phyloP scores from a whole-genome alignment of 2,888 invertebrate genomes.

The Bugula neritina region DNA sequence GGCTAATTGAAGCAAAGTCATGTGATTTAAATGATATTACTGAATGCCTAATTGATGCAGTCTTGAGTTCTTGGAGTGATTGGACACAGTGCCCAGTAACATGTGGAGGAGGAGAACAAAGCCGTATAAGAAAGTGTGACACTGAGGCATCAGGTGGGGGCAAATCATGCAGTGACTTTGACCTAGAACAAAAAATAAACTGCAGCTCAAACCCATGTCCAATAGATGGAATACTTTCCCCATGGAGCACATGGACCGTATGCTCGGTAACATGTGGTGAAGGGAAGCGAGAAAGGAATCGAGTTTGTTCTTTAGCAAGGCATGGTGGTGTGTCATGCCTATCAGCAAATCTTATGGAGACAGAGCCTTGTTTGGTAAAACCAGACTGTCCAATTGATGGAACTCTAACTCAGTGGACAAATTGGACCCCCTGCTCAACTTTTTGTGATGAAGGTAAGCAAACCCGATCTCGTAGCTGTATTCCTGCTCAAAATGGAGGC shows the following conservation, averaged over 20 bases:
- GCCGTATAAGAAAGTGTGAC: constrained; percentile 1
- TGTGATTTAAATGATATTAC: not conserved
- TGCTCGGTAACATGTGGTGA: constrained; percentile 21
- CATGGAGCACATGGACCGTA: not conserved
- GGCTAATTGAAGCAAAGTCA: not conserved
- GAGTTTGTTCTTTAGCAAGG: not conserved
- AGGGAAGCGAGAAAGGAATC: not conserved
- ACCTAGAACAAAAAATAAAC: not conserved
- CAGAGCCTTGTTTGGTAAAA: not conserved
- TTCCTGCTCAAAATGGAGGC: not conserved
- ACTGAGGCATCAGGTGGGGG: not conserved
- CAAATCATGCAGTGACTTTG: constrained; percentile 11
- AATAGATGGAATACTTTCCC: not conserved
- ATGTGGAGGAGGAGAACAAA: not conserved
- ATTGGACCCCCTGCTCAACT: not conserved
- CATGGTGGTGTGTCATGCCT: not conserved
- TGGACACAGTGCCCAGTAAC: not conserved
- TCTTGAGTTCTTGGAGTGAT: not conserved
- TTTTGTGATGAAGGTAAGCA: not conserved
- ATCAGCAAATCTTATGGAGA: not conserved
- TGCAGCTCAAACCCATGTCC: not conserved
- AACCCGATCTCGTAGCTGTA: constrained; percentile 2
- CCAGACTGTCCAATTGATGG: not conserved
- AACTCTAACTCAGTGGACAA: not conserved
- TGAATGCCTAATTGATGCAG: not conserved